These are phyloP conservation scores for Tribolium madens DNA, from an alignment of 1,140 invertebrate genomes.

Conservation along the genomic window DNA sequence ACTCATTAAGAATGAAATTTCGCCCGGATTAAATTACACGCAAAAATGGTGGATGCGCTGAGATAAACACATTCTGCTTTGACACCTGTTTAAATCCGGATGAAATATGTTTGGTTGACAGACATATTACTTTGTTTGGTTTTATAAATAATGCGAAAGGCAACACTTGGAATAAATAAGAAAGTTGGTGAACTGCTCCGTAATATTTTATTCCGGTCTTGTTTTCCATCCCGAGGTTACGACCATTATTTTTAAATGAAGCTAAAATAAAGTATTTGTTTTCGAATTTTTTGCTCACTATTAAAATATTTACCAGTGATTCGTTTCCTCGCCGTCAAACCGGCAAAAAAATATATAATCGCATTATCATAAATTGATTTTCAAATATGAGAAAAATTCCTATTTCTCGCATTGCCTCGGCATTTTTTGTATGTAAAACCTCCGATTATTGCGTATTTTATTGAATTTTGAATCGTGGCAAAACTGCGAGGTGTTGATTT, in stretches of 20 bases:
- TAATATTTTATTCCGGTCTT: conserved; percentile 18
- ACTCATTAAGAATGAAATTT: no score
- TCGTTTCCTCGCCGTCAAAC: neutral
- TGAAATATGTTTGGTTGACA: neutral
- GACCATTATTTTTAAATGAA: conserved; percentile 28
- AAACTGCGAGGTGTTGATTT: conserved; percentile 1
- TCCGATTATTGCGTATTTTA: conserved; percentile 22
- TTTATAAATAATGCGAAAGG: conserved; percentile 19
- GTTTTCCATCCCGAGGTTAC: conserved; percentile 3
- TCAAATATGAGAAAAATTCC: conserved; percentile 53
- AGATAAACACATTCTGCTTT: neutral
- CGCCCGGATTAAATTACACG: neutral
- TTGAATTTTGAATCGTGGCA: conserved; percentile 8
- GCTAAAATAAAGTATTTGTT: conserved; percentile 21
- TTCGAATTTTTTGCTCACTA: conserved; percentile 13
- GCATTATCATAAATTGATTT: conserved; percentile 55
- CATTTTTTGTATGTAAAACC: conserved; percentile 22
- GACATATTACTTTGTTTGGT: neutral
- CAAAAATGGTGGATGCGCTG: neutral
- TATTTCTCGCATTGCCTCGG: conserved; percentile 42
- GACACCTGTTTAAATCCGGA: neutral
- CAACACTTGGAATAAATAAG: conserved; percentile 17
- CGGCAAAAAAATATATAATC: conserved; percentile 51
- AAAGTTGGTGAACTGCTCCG: neutral
- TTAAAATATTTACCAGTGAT: conserved; percentile 4